Percentiles rank a stretch among this genome's conserved stretches.
These are phyloP conservation scores for Caenorhabditis inopinata DNA, from an alignment of 1,140 invertebrate species.

Conservation along the genomic window DNA sequence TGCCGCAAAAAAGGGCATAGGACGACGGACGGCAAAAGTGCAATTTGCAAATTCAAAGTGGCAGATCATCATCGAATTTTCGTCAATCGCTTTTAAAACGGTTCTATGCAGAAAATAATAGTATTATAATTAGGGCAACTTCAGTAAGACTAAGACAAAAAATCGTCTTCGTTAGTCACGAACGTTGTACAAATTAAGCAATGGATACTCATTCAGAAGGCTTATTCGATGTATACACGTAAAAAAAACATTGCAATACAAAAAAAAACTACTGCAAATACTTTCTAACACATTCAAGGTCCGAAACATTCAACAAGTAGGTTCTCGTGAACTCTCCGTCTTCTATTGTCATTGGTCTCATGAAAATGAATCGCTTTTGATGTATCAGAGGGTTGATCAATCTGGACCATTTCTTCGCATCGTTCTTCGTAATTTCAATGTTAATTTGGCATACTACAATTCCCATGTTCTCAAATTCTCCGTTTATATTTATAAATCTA, in stretches of 20 bases:
- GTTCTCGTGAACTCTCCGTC: background rate
- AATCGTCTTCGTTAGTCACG: too few species aligned
- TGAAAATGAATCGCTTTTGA: background rate
- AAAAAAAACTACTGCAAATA: background rate
- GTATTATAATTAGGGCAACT: too few species aligned
- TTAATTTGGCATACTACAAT: background rate
- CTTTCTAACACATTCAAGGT: background rate
- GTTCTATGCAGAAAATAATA: too few species aligned
- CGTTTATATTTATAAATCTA: background rate
- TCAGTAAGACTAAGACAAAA: too few species aligned
- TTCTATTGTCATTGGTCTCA: constrained; percentile 5
- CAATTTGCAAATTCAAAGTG: too few species aligned
- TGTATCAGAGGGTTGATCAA: background rate
- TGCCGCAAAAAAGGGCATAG: too few species aligned
- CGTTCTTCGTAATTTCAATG: constrained; percentile 7
- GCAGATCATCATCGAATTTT: too few species aligned
- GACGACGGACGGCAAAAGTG: too few species aligned
- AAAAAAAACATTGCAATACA: too few species aligned
- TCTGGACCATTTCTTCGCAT: background rate
- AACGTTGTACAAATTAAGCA: background rate
- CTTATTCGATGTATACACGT: too few species aligned
- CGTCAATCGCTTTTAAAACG: too few species aligned
- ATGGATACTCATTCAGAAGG: background rate
- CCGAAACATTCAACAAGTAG: background rate
- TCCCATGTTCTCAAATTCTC: constrained; percentile 14